phyloP scores from a whole-genome alignment of 2,797 vertebrate species.

The Argya squamiceps region DNA sequence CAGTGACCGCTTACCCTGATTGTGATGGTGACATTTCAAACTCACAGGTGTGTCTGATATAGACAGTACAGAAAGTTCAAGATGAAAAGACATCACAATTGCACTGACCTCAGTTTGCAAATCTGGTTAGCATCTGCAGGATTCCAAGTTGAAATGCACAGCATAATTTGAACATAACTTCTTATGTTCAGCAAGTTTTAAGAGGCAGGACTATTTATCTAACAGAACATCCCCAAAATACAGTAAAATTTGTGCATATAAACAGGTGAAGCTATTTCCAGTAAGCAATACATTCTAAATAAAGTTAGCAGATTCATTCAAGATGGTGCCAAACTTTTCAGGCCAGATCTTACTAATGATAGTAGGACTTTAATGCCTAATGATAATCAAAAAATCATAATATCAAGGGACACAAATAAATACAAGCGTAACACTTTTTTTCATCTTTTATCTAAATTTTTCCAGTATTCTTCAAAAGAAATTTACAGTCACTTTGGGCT shows the following conservation, averaged over 20 bases:
- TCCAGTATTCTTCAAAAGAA: neutral
- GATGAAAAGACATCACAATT: neutral
- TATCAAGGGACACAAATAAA: neutral
- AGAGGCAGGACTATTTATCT: neutral
- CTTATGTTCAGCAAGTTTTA: neutral
- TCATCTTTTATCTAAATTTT: neutral
- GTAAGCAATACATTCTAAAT: neutral
- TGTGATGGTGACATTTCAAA: neutral
- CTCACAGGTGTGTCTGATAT: neutral
- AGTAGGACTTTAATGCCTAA: neutral
- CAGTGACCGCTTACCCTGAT: neutral
- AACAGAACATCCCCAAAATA: neutral
- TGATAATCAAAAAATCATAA: neutral
- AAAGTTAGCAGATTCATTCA: neutral
- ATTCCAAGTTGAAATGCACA: neutral
- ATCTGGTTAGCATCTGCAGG: neutral
- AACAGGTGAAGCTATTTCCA: neutral
- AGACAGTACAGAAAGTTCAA: neutral
- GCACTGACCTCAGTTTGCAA: neutral
- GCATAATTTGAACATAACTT: neutral
- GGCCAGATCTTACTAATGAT: neutral
- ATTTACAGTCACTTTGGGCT: neutral
- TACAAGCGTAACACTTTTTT: neutral
- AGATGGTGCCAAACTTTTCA: neutral
- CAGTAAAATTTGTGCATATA: neutral